phyloP scores from a whole-genome alignment of 2,888 invertebrate genomes.

The Nomada ferruginata region DNA sequence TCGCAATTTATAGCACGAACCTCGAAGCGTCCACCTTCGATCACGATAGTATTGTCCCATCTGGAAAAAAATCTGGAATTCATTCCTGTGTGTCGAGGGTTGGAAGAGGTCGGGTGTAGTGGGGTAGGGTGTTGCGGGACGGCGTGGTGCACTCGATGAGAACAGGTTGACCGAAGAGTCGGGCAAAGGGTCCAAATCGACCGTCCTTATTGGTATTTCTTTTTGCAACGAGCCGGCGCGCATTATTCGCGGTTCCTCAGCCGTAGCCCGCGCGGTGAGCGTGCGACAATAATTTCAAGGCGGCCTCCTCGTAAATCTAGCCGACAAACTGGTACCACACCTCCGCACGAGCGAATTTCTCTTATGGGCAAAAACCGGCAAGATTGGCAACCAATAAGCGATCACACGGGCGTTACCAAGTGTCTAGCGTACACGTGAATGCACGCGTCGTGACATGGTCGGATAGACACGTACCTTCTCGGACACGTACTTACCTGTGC shows the following conservation, averaged over 20 bases:
- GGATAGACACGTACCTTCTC: constrained; percentile 38
- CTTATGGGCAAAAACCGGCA: constrained; percentile 68
- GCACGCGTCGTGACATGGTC: constrained; percentile 46
- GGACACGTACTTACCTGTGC: constrained; percentile 30
- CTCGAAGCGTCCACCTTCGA: constrained; percentile 71
- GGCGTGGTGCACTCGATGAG: constrained; percentile 50
- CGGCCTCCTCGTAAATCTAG: constrained; percentile 71
- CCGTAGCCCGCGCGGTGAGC: constrained; percentile 32
- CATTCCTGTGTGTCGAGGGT: constrained; percentile 28
- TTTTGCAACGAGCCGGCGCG: constrained; percentile 26
- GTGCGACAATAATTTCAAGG: constrained; percentile 67
- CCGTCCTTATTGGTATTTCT: constrained; percentile 29
- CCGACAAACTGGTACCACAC: constrained; percentile 69
- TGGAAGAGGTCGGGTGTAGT: background rate
- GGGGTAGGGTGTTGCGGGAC: background rate
- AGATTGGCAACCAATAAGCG: constrained; percentile 73
- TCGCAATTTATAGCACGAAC: constrained; percentile 76
- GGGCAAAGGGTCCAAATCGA: constrained; percentile 40
- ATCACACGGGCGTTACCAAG: constrained; percentile 69
- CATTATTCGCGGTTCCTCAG: constrained; percentile 52
- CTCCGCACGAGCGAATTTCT: constrained; percentile 68
- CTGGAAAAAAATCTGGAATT: constrained; percentile 41
- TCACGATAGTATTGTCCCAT: constrained; percentile 77
- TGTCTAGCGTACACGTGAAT: constrained; percentile 47
- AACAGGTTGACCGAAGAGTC: constrained; percentile 47